A percentile compares a stretch with the other conserved stretches of the same genome.
These are phyloP conservation scores for Drosophila multiciliata DNA, from an alignment of 2,888 invertebrate species.

Conservation along the genomic window DNA sequence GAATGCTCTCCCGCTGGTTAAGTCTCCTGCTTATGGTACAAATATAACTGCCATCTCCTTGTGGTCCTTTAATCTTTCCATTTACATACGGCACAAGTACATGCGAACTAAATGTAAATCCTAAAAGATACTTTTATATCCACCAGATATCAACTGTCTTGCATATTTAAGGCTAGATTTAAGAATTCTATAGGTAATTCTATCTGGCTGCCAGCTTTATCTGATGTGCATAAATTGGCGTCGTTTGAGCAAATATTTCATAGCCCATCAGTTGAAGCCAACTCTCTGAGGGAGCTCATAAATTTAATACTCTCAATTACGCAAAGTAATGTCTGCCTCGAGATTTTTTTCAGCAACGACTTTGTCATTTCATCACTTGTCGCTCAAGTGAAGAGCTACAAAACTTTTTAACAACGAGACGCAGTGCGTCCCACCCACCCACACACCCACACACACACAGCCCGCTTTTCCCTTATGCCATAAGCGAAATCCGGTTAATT, in stretches of 20 bases:
- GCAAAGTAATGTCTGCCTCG: slow-evolving; percentile 58
- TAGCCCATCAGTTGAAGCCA: slow-evolving; percentile 48
- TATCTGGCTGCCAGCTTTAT: slow-evolving; percentile 10
- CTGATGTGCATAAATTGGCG: slow-evolving; percentile 47
- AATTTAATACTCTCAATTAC: slow-evolving; percentile 70
- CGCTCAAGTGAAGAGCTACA: slow-evolving; percentile 37
- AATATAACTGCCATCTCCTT: slow-evolving; percentile 42
- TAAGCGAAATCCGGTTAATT: slow-evolving; percentile 27
- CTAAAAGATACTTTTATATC: slow-evolving; percentile 22
- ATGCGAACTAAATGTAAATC: slow-evolving; percentile 32
- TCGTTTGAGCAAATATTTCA: slow-evolving; percentile 46
- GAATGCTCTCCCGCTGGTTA: not conserved
- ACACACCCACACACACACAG: slow-evolving; percentile 12
- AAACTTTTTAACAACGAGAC: slow-evolving; percentile 26
- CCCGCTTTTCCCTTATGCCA: not conserved
- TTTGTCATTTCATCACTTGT: slow-evolving; percentile 36
- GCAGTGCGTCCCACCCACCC: slow-evolving; percentile 34
- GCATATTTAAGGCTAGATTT: slow-evolving; percentile 16
- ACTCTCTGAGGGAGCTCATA: slow-evolving; percentile 47
- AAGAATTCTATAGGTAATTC: slow-evolving; percentile 11
- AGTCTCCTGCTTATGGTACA: slow-evolving; percentile 1
- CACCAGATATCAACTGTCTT: slow-evolving; percentile 15
- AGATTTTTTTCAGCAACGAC: slow-evolving; percentile 30
- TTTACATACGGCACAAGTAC: slow-evolving; percentile 37
- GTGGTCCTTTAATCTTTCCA: slow-evolving; percentile 44